A percentile compares a stretch with the other conserved stretches of the same genome.
Conservation (phyloP, 2,888 invertebrate genomes). For the Prostheceraeus crozeri region DNA sequence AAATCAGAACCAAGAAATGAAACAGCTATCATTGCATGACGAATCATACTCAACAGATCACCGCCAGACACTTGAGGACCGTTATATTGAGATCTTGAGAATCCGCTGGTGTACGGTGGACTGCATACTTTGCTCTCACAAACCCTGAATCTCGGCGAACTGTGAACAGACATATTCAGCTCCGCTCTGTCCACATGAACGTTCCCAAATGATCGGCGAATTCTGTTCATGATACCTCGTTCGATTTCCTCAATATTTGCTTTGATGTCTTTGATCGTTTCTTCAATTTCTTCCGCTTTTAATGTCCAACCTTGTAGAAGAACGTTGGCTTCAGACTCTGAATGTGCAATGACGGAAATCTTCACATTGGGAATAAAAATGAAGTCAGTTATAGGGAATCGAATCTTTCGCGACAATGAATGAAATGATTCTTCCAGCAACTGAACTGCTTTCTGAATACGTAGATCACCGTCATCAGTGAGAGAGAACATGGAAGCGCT, state of each 20-base stretch:
- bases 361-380: neutral
- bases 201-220: too few relatives aligned
- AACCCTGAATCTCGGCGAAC: too few relatives aligned
- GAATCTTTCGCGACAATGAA: neutral
- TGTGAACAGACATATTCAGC: too few relatives aligned
- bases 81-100: too few relatives aligned
- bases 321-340: constrained; percentile 3
- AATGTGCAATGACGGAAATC: constrained; percentile 4
- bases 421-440: neutral
- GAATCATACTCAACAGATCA: constrained; percentile 70
- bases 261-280: neutral
- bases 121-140: too few relatives aligned
- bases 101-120: too few relatives aligned
- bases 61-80: too few relatives aligned
- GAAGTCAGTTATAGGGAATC: neutral
- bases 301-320: constrained; percentile 1
- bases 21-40: constrained; percentile 69
- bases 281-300: neutral
- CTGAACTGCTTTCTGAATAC: constrained; percentile 6
- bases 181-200: too few relatives aligned
- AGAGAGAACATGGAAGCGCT: constrained; percentile 23
- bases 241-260: constrained; percentile 5
- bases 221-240: too few relatives aligned
- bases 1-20: constrained; percentile 8
- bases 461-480: neutral